Percentiles rank a stretch among this genome's conserved stretches.
Evolutionary conservation across 2,113 vertebrate species (phyloP).

Genomic region (Spea bombifrons): DNA sequence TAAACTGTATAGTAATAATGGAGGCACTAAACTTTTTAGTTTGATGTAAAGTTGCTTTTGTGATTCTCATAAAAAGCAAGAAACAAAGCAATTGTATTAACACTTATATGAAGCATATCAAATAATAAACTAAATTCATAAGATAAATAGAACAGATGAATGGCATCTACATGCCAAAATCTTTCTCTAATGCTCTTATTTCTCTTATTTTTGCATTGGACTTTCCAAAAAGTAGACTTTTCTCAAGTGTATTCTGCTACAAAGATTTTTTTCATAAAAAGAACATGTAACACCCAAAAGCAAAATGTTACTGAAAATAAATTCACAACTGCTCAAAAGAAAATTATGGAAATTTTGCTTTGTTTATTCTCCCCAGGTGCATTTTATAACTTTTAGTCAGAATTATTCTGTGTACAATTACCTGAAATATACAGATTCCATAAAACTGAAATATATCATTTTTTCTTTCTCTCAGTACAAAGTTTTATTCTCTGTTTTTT

Average conservation of each 20-base stretch:
- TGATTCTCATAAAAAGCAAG: too few species aligned
- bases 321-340: neutral
- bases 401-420: neutral
- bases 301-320: neutral
- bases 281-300: neutral
- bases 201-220: neutral
- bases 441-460: neutral
- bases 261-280: neutral
- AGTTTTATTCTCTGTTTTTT: constrained; percentile 7
- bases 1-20: too few species aligned
- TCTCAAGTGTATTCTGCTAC: neutral
- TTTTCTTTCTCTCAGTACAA: constrained; percentile 1
- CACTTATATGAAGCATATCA: too few species aligned
- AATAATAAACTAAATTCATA: too few species aligned
- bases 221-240: neutral
- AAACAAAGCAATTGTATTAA: too few species aligned
- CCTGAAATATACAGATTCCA: neutral
- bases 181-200: neutral
- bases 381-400: neutral
- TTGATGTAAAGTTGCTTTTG: too few species aligned
- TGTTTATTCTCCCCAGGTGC: neutral
- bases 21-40: too few species aligned
- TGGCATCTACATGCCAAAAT: too few species aligned
- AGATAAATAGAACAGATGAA: too few species aligned
- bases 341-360: neutral